A percentile compares a stretch with the other conserved stretches of the same genome.
Conservation (phyloP, 2,888 invertebrate species). For the Phortica magna region DNA sequence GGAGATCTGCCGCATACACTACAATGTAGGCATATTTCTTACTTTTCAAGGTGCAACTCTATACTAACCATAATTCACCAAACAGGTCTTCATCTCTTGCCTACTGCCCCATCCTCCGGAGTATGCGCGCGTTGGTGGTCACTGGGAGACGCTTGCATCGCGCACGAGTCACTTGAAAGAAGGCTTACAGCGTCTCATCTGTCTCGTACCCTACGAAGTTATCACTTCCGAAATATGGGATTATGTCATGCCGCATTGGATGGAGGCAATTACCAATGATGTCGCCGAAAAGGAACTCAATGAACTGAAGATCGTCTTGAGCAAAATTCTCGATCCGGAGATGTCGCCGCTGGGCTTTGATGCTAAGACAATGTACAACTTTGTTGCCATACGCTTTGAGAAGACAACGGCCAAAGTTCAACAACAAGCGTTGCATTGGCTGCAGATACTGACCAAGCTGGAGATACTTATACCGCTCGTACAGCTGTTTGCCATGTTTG, state of each 20-base stretch:
- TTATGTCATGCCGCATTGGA: slow-evolving; percentile 99
- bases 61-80: background rate
- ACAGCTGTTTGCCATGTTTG: slow-evolving; percentile 93
- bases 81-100: slow-evolving; percentile 87
- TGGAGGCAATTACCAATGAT: slow-evolving; percentile 97
- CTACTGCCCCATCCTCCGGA: slow-evolving; percentile 97
- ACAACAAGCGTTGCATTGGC: slow-evolving; percentile 92
- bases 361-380: slow-evolving; percentile 96
- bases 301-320: slow-evolving; percentile 89
- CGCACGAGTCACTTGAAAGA: slow-evolving; percentile 95
- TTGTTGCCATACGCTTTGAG: slow-evolving; percentile 91
- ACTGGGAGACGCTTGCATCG: slow-evolving; percentile 94
- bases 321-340: slow-evolving; percentile 97
- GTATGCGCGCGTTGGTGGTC: slow-evolving; percentile 96
- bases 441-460: slow-evolving; percentile 90
- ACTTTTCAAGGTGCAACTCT: background rate
- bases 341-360: slow-evolving; percentile 97
- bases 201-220: slow-evolving; percentile 98
- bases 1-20: slow-evolving; percentile 89
- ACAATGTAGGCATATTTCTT: slow-evolving; percentile 80
- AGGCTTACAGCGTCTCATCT: slow-evolving; percentile 95
- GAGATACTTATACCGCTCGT: slow-evolving; percentile 93
- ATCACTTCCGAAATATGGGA: slow-evolving; percentile 98
- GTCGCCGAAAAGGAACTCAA: slow-evolving; percentile 92
- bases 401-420: slow-evolving; percentile 89